phyloP scores from a whole-genome alignment of 2,797 vertebrate genomes.

The Leucoraja ocellata region DNA sequence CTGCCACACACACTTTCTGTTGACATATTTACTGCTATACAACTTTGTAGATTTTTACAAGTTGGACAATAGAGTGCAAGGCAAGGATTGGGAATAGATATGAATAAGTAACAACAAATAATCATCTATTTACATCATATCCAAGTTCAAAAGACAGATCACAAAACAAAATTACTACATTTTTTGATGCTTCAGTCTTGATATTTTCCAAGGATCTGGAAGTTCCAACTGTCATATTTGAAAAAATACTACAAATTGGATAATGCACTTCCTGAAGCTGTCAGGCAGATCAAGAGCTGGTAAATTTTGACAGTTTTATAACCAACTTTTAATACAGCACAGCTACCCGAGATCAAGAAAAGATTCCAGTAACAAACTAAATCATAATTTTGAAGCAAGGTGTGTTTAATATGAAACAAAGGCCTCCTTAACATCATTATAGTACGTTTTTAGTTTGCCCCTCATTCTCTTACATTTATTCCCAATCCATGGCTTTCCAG shows the following conservation, averaged over 20 bases:
- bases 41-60: too few species aligned
- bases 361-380: not conserved
- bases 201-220: not conserved
- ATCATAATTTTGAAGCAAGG: not conserved
- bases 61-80: not conserved
- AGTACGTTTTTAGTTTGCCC: not conserved
- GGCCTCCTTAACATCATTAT: not conserved
- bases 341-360: not conserved
- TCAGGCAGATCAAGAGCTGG: not conserved
- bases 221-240: not conserved
- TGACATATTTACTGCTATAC: too few species aligned
- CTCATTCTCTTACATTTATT: too few species aligned
- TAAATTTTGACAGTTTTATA: not conserved
- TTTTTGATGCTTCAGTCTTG: not conserved
- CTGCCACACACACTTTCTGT: not conserved
- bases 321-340: not conserved
- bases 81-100: not conserved
- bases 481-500: not conserved
- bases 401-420: not conserved
- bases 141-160: not conserved
- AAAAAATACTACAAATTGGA: too few species aligned
- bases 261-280: not conserved
- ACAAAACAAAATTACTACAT: not conserved
- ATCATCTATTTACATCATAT: not conserved
- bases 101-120: not conserved